A percentile compares a stretch with the other conserved stretches of the same genome.
phyloP scores from a whole-genome alignment of 2,888 invertebrate species.

The Cataglyphis altisquamis region DNA sequence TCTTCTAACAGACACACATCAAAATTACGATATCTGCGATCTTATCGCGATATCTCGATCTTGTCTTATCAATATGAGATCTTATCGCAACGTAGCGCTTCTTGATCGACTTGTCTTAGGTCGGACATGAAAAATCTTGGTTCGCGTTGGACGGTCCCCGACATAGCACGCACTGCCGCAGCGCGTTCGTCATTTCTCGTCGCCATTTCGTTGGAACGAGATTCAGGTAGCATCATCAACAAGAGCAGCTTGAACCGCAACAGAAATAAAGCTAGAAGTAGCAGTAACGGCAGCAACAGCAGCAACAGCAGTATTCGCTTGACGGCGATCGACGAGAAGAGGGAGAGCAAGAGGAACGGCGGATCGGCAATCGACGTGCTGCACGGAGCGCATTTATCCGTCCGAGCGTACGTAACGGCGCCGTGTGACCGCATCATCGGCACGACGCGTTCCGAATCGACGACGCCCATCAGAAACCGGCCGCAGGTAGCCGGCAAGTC shows the following conservation, averaged over 20 bases:
- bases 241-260: constrained; percentile 65
- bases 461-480: constrained; percentile 71
- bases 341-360: constrained; percentile 73
- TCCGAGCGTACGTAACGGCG: constrained; percentile 82
- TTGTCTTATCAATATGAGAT: neutral
- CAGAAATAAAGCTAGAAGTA: constrained; percentile 54
- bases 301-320: constrained; percentile 57
- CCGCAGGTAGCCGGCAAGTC: constrained; percentile 72
- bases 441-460: constrained; percentile 74
- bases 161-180: constrained; percentile 90
- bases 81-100: constrained; percentile 48
- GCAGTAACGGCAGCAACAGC: constrained; percentile 62
- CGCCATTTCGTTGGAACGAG: constrained; percentile 78
- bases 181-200: constrained; percentile 84
- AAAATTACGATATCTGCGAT: constrained; percentile 10
- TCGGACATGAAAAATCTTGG: constrained; percentile 92
- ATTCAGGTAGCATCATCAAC: constrained; percentile 74
- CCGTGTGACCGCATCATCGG: constrained; percentile 70
- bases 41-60: constrained; percentile 28
- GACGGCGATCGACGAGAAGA: constrained; percentile 69
- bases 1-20: neutral
- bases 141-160: constrained; percentile 90
- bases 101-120: constrained; percentile 85
- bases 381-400: constrained; percentile 81
- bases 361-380: constrained; percentile 80